Conservation (phyloP, 1,140 invertebrate species). For the Reticulitermes speratus region DNA sequence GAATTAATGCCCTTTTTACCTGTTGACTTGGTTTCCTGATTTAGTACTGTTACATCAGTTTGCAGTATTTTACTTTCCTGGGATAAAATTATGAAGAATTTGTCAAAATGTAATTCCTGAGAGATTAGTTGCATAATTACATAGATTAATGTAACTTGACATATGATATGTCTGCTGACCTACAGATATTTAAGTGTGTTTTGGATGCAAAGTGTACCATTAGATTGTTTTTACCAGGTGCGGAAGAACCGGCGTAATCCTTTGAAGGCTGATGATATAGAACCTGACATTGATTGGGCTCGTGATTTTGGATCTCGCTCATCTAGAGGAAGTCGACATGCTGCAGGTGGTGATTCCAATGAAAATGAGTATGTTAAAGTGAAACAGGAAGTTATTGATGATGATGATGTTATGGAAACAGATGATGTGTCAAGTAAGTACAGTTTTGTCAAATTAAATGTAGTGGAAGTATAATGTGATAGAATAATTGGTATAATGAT, state of each 20-base stretch:
- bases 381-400: conserved; percentile 32
- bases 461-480: too few relatives aligned
- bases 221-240: conserved; percentile 20
- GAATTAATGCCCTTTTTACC: too few relatives aligned
- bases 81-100: too few relatives aligned
- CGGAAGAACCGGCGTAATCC: conserved; percentile 36
- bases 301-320: conserved; percentile 28
- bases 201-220: background rate
- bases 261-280: conserved; percentile 37
- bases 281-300: background rate
- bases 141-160: too few relatives aligned
- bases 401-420: conserved; percentile 49
- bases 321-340: background rate
- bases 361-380: conserved; percentile 5
- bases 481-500: background rate
- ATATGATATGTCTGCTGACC: too few relatives aligned
- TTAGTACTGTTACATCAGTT: too few relatives aligned
- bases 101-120: too few relatives aligned
- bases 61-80: too few relatives aligned
- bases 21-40: too few relatives aligned
- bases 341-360: background rate
- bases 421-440: conserved; percentile 55
- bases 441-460: too few relatives aligned
- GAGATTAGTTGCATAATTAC: too few relatives aligned
- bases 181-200: too few relatives aligned